phyloP scores from a whole-genome alignment of 1,140 invertebrate species.

The Acyrthosiphon pisum region DNA sequence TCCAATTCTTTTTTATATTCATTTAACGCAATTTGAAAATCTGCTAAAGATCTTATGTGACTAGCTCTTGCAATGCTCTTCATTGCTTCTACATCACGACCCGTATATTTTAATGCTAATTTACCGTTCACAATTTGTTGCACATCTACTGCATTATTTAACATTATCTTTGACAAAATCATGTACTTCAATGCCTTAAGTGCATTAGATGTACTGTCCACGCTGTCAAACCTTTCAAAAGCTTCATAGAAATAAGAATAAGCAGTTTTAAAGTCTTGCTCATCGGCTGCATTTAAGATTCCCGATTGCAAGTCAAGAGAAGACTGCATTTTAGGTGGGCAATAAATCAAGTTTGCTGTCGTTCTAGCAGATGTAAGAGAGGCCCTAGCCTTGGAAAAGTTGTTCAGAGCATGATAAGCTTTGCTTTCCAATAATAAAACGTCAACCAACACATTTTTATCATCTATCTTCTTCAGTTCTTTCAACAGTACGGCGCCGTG shows the following conservation, averaged over 20 bases:
- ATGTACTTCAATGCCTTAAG: constrained; percentile 97
- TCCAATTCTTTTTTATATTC: constrained; percentile 89
- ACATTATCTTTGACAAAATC: constrained; percentile 98
- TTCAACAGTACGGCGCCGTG: constrained; percentile 85
- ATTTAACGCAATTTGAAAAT: constrained; percentile 89
- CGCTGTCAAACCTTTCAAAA: constrained; percentile 98
- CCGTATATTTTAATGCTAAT: constrained; percentile 94
- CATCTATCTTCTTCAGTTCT: constrained; percentile 98
- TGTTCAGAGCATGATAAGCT: constrained; percentile 96
- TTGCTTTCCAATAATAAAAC: constrained; percentile 97
- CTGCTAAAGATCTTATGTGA: constrained; percentile 93
- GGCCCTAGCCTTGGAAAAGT: constrained; percentile 95
- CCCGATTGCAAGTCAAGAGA: constrained; percentile 97
- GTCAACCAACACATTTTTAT: constrained; percentile 98
- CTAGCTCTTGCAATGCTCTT: constrained; percentile 94
- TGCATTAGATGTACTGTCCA: constrained; percentile 86
- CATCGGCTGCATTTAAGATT: constrained; percentile 98
- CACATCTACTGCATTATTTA: constrained; percentile 95
- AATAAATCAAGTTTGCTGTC: constrained; percentile 99
- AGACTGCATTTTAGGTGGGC: constrained; percentile 97
- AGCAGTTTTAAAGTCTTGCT: constrained; percentile 99
- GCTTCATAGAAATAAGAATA: constrained; percentile 99
- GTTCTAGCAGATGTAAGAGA: constrained; percentile 97
- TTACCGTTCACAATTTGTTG: constrained; percentile 95
- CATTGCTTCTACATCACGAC: constrained; percentile 97